Evolutionary conservation across 2,888 invertebrate species (phyloP), one percentile per base, ranked within the genome.

Genomic region (Pyrrhosoma nymphula): DNA sequence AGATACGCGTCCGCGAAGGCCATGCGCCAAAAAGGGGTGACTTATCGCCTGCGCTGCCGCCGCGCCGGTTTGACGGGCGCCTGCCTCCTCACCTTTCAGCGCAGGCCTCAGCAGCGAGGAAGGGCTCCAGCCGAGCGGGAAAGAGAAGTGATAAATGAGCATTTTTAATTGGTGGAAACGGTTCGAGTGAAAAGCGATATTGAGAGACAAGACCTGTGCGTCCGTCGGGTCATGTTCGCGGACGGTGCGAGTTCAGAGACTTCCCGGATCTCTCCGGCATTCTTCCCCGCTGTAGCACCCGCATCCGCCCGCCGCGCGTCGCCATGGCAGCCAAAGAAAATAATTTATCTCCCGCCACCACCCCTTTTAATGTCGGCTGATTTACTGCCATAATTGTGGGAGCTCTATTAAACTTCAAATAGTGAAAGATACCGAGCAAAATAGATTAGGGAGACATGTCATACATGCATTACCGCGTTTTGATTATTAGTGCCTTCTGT

Each of bases 11-110:
- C 8, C 35, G 35, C 82, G 82, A 82, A 82, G 82, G 82, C 18
- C 82, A 82, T 35, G 30, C 82, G 16, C 82, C 82, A 30, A 82
- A 82, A 82, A 35, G 82, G 82, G 82, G 82, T 35, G 82, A 82
- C 82, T 35, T 30, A 35, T 18, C 16, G 16, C 30, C 82, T n/a
- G n/a, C n/a, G n/a, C n/a, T n/a, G n/a, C n/a, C n/a, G n/a, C n/a
- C n/a, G 26, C 18, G 60, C n/a, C 69, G 10, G 69, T 26, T 26
- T 69, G 69, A 18, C 30, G 82, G 69, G 26, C 30, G 82, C 12
- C 12, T 23, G 69, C 82, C 82, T 82, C 82, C 18, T 18, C 82
- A 18, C 82, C 82, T 35, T 35, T 82, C 82, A 69, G 18, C 82
- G 30, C 12, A 30, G n/a, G 30, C 30, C n/a, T 10, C n/a, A n/a